Evolutionary conservation across 2,113 vertebrate species (phyloP).

Genomic region (Falco punctatus): DNA sequence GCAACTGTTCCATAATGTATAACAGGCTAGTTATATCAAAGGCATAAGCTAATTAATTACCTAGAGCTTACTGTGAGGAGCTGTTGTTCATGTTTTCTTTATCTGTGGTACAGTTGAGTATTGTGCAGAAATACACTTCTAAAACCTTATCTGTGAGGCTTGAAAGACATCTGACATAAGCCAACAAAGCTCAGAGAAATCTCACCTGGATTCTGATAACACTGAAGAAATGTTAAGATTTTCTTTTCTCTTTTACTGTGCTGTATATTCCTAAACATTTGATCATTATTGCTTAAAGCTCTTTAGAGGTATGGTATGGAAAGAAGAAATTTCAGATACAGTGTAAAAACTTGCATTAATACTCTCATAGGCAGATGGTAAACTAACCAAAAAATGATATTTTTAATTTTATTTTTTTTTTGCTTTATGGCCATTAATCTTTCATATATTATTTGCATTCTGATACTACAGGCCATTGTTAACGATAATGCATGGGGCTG

Average conservation of each 20-base stretch:
- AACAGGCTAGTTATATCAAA: constrained; percentile 11
- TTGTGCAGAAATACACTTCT: neutral
- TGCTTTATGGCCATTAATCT: neutral
- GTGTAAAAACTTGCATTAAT: neutral
- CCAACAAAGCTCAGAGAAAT: neutral
- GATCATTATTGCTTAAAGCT: neutral
- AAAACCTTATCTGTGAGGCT: neutral
- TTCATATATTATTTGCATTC: neutral
- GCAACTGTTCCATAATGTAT: neutral
- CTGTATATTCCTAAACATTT: neutral
- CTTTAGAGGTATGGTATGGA: neutral
- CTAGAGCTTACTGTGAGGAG: neutral
- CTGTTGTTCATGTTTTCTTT: neutral
- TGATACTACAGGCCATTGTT: neutral
- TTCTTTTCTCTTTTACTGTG: neutral
- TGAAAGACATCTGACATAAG: neutral
- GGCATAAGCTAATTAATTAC: neutral
- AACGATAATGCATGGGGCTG: neutral
- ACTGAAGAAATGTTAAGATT: neutral
- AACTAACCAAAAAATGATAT: neutral
- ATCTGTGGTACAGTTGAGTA: neutral
- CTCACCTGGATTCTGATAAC: neutral
- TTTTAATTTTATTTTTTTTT: neutral
- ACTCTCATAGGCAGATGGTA: neutral
- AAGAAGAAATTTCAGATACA: neutral